phyloP scores from a whole-genome alignment of 2,888 invertebrate genomes.

The Pristionchus mayeri region DNA sequence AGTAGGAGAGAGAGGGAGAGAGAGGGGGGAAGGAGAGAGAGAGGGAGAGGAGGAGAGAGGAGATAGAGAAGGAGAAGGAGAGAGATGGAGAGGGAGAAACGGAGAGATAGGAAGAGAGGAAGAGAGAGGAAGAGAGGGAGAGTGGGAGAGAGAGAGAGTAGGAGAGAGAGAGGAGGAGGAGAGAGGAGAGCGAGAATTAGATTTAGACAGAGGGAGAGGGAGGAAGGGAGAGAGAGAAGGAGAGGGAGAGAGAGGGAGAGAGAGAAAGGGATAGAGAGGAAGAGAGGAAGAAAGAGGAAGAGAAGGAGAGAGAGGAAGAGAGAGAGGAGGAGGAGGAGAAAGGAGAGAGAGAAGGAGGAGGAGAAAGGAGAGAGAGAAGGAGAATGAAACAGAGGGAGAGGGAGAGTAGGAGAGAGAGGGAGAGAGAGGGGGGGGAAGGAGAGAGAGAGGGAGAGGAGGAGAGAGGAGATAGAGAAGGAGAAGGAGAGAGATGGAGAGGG shows the following conservation, averaged over 20 bases:
- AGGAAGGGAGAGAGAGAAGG: background rate
- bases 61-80: background rate
- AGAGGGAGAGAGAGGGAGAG: background rate
- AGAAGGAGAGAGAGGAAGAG: background rate
- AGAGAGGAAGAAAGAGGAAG: background rate
- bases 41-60: background rate
- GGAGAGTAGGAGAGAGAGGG: no score
- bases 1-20: background rate
- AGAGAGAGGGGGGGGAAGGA: background rate
- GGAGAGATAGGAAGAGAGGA: constrained; percentile 9
- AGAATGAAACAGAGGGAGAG: no score
- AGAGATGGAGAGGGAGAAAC: background rate
- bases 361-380: constrained; percentile 10
- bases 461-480: constrained; percentile 7
- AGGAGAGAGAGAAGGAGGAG: background rate
- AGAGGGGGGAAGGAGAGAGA: background rate
- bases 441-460: constrained; percentile 18
- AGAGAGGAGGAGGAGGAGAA: background rate
- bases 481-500: background rate
- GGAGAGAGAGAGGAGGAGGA: background rate
- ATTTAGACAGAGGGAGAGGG: no score
- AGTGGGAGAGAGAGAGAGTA: no score
- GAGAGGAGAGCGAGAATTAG: no score
- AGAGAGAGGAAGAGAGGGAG: no score
- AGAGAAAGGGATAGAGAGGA: background rate